phyloP scores from a whole-genome alignment of 2,797 vertebrate species.

The Cryptoblepharus egeriae region DNA sequence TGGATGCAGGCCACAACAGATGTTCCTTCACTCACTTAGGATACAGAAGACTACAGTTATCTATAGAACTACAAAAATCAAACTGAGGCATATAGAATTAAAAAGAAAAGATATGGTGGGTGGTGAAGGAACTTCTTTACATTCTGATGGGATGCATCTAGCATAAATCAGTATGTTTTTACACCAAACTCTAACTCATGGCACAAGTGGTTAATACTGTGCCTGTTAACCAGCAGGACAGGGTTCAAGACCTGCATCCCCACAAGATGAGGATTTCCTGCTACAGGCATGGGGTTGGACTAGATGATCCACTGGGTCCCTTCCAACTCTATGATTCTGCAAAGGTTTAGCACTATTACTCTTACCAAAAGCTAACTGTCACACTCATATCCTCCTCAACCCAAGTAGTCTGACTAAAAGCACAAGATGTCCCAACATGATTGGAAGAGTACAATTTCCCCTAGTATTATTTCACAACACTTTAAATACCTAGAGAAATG shows the following conservation, averaged over 20 bases:
- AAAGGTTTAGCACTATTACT: not conserved
- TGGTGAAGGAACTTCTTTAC: not conserved
- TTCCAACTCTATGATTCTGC: no score
- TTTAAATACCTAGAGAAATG: not conserved
- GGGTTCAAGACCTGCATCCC: no score
- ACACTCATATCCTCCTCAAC: not conserved
- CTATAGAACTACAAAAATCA: not conserved
- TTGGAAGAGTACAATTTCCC: not conserved
- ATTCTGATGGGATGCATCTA: not conserved
- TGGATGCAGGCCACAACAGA: not conserved
- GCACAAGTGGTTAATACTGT: no score
- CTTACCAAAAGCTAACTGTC: not conserved
- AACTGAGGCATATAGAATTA: not conserved
- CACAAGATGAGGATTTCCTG: no score
- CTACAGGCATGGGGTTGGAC: no score
- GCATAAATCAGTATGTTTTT: not conserved
- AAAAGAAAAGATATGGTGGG: not conserved
- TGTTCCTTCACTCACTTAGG: not conserved
- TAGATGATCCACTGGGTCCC: no score
- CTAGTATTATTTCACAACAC: slow-evolving; percentile 5
- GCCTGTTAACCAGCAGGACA: no score
- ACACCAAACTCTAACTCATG: not conserved
- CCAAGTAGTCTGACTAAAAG: not conserved
- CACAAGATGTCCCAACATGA: not conserved
- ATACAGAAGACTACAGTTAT: not conserved